Conservation (phyloP, 2,888 invertebrate species). For the Caenorhabditis sp. region DNA sequence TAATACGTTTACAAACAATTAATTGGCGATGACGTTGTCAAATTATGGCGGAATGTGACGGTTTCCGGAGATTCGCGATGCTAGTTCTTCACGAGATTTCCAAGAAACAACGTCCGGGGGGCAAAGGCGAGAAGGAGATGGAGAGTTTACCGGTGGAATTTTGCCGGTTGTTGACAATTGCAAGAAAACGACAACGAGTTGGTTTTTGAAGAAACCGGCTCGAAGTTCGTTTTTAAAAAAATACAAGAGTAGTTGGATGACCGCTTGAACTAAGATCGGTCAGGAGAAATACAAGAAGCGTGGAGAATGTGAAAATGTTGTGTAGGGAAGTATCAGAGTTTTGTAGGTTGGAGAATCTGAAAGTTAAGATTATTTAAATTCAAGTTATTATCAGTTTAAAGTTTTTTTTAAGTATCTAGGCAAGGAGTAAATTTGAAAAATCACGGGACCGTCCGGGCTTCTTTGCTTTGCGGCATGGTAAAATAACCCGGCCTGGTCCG, state of each 20-base stretch:
- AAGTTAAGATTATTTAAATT: too few species aligned
- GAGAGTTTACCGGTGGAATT: conserved; percentile 19
- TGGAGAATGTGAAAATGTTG: conserved; percentile 13
- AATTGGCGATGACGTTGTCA: not conserved
- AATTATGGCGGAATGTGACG: conserved; percentile 51
- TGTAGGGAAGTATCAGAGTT: conserved; percentile 8
- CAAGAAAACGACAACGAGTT: conserved; percentile 16
- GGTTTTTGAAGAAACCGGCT: conserved; percentile 16
- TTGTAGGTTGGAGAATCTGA: not conserved
- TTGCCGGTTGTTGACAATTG: conserved; percentile 6
- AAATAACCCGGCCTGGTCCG: too few species aligned
- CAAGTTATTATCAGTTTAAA: too few species aligned
- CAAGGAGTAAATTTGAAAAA: too few species aligned
- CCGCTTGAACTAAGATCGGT: not conserved
- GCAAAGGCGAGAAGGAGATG: conserved; percentile 34
- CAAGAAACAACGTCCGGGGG: conserved; percentile 38
- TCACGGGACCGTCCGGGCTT: too few species aligned
- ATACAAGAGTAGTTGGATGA: not conserved
- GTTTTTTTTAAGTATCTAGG: too few species aligned
- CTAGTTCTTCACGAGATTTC: conserved; percentile 49
- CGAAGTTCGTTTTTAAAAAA: conserved; percentile 5
- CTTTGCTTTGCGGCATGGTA: too few species aligned
- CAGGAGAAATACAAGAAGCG: not conserved
- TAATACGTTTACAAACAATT: not conserved
- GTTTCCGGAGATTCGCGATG: conserved; percentile 34